Base-by-base conservation (phyloP, 1,140 invertebrate species). In the Drosophila murphyi region DNA sequence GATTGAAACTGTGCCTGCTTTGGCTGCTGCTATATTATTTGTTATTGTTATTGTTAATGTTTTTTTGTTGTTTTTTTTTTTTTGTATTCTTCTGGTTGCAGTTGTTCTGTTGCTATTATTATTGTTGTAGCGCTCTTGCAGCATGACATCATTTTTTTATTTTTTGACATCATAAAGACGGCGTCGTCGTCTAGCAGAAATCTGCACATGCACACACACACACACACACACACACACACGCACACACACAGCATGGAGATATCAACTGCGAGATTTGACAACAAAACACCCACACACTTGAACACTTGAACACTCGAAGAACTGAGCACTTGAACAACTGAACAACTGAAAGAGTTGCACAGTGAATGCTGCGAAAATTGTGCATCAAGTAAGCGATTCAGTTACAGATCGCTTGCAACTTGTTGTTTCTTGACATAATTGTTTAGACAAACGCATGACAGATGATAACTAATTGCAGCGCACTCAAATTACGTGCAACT, bases 401-500 rank as follows among this genome's bases (percentile, higher is more conserved):
- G 43, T 55, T 35, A 20, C 37, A 45, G n/a, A 57, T 45, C 61
- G 50, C 55, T 61, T 56, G 41, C 45, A 43, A 37, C 57, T 29
- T 51, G 34, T 55, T 64, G 43, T 51, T 41, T 45, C 20, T 20
- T 20, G 20, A 34, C 50, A 59, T 87, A 79, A 88, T 88, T 88
- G 83, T 88, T 88, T 83, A 72, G 83, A 88, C 83, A 88, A 70
- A 72, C 75, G 76, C 62, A 62, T 88, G 82, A 87, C 83, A 88
- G 83, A 83, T 87, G 83, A 77, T 88, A 88, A 88, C 63, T 88
- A 83, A 88, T 88, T 88, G 80, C 85, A 48, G 48, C 72, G 72
- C 83, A 83, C 76, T 89, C 80, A 52, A 83, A 83, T 88, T 82
- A 75, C 65, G 28, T 6, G 20, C 41, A 72, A 77, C 74, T 80